Evolutionary conservation across 2,113 vertebrate species (phyloP).

Genomic region (Paracanthobrama guichenoti): DNA sequence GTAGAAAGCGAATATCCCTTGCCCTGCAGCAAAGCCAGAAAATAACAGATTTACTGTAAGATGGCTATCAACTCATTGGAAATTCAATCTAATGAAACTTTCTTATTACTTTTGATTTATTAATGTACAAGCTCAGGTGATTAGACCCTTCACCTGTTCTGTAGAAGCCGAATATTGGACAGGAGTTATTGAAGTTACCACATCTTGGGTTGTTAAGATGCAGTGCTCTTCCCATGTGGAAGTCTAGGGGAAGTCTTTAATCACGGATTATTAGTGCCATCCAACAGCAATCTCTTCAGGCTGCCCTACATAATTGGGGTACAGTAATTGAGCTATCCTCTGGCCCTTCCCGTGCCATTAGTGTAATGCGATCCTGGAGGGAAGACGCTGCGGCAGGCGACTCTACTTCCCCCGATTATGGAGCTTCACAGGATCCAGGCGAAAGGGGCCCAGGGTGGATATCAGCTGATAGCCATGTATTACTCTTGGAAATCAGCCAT

Average conservation of each 20-base stretch:
- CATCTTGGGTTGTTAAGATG: not conserved
- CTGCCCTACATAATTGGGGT: slow-evolving; percentile 59
- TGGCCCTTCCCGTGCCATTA: slow-evolving; percentile 63
- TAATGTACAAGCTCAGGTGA: not conserved
- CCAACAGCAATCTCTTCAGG: slow-evolving; percentile 39
- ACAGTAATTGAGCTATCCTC: slow-evolving; percentile 65
- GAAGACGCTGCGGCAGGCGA: slow-evolving; percentile 44
- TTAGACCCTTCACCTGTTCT: not conserved
- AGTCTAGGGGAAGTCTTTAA: slow-evolving; percentile 65
- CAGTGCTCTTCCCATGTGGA: slow-evolving; percentile 34
- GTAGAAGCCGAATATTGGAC: not conserved
- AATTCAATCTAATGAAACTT: not conserved
- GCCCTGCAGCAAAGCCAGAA: not conserved
- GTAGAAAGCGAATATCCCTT: not conserved
- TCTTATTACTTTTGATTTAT: not conserved
- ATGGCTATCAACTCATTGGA: not conserved
- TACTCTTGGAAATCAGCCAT: slow-evolving; percentile 22
- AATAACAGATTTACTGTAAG: not conserved
- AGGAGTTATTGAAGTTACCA: not conserved
- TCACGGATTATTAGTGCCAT: slow-evolving; percentile 52
- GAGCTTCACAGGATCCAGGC: slow-evolving; percentile 65
- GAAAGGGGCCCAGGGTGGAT: not conserved
- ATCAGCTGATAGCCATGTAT: slow-evolving; percentile 38
- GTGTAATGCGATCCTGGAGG: slow-evolving; percentile 62
- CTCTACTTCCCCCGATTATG: slow-evolving; percentile 60